phyloP scores from a whole-genome alignment of 1,140 invertebrate species.

The Trachymyrmex cornetzi region DNA sequence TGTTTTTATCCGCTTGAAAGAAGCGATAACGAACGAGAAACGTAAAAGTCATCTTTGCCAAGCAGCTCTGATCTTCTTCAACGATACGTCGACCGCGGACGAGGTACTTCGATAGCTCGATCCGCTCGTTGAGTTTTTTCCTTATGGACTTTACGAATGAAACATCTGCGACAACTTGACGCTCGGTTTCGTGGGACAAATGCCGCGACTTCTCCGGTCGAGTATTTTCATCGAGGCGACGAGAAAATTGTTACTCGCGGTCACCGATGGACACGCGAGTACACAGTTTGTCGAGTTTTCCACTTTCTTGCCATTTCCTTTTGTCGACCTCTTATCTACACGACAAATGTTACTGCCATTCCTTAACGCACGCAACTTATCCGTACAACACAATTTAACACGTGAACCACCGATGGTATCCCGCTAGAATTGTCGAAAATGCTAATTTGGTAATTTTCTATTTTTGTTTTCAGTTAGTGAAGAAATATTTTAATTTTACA shows the following conservation, averaged over 20 bases:
- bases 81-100: constrained; percentile 27
- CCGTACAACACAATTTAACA: background rate
- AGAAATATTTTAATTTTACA: no score
- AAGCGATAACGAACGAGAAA: constrained; percentile 39
- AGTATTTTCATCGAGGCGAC: constrained; percentile 21
- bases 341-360: constrained; percentile 8
- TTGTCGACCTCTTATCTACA: constrained; percentile 22
- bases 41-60: constrained; percentile 51
- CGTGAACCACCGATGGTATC: no score
- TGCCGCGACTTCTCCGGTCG: constrained; percentile 11
- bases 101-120: constrained; percentile 39
- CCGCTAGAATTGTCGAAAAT: no score
- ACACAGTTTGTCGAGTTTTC: constrained; percentile 27
- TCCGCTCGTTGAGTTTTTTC: constrained; percentile 45
- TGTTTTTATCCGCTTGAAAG: constrained; percentile 38
- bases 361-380: background rate
- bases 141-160: constrained; percentile 43
- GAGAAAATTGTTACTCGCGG: constrained; percentile 47
- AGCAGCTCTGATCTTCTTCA: constrained; percentile 16
- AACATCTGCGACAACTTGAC: constrained; percentile 46
- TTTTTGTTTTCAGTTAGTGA: no score
- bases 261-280: constrained; percentile 10
- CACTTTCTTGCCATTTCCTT: constrained; percentile 23
- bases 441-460: no score
- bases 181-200: constrained; percentile 44